Percentiles rank a stretch among this genome's conserved stretches.
Evolutionary conservation across 2,797 vertebrate species (phyloP).

Genomic region (Neolamprologus multifasciatus): DNA sequence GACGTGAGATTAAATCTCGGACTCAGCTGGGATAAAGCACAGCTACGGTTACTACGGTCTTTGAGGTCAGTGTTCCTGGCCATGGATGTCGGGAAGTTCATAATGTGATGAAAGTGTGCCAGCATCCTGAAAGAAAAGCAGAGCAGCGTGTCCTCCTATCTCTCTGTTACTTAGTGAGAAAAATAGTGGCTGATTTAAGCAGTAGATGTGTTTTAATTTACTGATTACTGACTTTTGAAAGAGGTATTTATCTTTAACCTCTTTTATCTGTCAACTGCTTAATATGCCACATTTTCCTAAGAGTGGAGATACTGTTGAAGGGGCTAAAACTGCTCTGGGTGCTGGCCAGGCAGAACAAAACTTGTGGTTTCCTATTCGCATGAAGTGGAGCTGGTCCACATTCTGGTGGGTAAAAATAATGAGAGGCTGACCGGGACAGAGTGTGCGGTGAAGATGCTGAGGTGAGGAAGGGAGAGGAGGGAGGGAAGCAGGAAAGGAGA

Average conservation of each 20-base stretch:
- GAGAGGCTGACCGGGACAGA: slow-evolving; percentile 84
- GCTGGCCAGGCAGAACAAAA: slow-evolving; percentile 79
- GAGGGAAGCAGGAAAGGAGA: slow-evolving; percentile 15
- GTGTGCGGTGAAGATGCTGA: slow-evolving; percentile 73
- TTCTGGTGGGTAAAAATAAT: slow-evolving; percentile 85
- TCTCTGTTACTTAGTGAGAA: background rate
- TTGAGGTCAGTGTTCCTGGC: background rate
- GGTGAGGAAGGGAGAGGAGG: slow-evolving; percentile 70
- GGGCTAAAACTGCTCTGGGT: slow-evolving; percentile 68
- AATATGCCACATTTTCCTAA: background rate
- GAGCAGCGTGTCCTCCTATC: background rate
- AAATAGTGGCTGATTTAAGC: background rate
- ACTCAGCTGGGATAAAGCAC: background rate
- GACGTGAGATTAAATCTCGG: background rate
- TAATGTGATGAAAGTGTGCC: slow-evolving; percentile 30
- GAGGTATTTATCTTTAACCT: background rate
- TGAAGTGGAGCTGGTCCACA: slow-evolving; percentile 86
- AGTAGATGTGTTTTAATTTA: background rate
- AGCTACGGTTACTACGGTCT: slow-evolving; percentile 8
- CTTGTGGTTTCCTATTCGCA: slow-evolving; percentile 85
- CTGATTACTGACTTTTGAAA: background rate
- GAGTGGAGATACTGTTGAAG: slow-evolving; percentile 2
- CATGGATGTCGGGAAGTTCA: slow-evolving; percentile 14
- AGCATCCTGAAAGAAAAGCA: slow-evolving; percentile 37
- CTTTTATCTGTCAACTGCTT: background rate